Base-by-base conservation (phyloP, 2,113 vertebrate genomes). In the Oriolus oriolus region DNA sequence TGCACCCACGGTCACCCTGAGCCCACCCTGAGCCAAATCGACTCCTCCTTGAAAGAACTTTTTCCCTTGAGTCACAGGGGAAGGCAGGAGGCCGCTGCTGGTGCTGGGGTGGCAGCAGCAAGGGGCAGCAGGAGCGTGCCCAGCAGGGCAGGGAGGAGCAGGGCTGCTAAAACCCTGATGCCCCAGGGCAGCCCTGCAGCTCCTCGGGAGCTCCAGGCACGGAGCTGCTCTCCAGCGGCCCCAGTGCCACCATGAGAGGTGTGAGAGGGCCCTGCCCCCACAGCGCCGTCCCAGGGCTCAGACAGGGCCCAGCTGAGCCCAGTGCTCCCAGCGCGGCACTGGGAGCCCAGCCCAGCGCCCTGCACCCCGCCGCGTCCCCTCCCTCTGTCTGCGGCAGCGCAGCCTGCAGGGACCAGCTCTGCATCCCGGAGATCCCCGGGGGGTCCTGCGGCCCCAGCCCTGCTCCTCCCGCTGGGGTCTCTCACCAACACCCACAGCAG, bases 281-380 rank as follows among this genome's bases (percentile, higher is more conserved):
- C 35, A 4, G 2, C 19, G 16, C 52, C 35, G 22, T 8, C 65
- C 75, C 24, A 2, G 37, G 28, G 1, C 39, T 33, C 37, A 0
- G 3, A 2, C 15, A 6, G 33, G 69, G 17, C 80, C 45, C 79
- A 10, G 45, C 78, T 17, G 30, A 11, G 42, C 33, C 49, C 42
- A 87, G 35, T 59, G 30, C 61, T 44, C 44, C 44, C 44, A 44
- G 16, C 44, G 3, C 42, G 41, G 41, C n/a, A n/a, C n/a, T n/a
- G n/a, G n/a, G n/a, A n/a, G 41, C 42, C 14, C 8, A 89, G 41
- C 64, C n/a, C 61, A 22, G 57, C 56, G 61, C 27, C 47, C 44
- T 12, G 0, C 35, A 2, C 17, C 2, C 0, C 17, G 2, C 42
- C 2, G 3, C 1, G 22, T 24, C 37, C 68, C 69, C 56, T 64